Conservation (phyloP, 2,113 vertebrate genomes). For the Gorilla gorilla region DNA sequence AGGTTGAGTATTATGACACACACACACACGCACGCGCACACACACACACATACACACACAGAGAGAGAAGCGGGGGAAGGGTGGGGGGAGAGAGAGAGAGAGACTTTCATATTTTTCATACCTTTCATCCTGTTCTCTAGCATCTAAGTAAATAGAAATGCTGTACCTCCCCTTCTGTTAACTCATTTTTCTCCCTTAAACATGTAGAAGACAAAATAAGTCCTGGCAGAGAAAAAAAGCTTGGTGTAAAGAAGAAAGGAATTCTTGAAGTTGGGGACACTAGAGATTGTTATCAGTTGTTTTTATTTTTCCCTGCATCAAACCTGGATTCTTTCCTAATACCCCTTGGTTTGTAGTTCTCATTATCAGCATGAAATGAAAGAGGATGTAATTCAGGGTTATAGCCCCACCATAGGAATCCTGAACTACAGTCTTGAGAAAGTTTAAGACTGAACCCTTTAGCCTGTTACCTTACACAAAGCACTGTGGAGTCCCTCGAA, state of each 20-base stretch:
- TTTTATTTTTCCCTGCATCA: background rate
- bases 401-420: background rate
- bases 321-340: background rate
- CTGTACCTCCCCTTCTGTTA: background rate
- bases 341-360: background rate
- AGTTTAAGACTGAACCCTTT: background rate
- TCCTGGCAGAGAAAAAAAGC: background rate
- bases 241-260: background rate
- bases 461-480: background rate
- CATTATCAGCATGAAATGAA: background rate
- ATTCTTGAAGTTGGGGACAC: background rate
- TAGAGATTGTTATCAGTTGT: background rate
- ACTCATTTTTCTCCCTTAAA: background rate
- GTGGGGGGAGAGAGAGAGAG: background rate
- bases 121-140: background rate
- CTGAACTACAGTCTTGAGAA: background rate
- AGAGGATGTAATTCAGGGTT: background rate
- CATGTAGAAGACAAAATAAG: background rate
- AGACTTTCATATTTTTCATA: background rate
- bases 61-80: too few relatives aligned
- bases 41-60: too few relatives aligned
- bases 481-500: background rate
- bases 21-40: too few relatives aligned
- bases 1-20: background rate
- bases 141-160: background rate